phyloP scores from a whole-genome alignment of 2,888 invertebrate species.

The Ametastegia equiseti region DNA sequence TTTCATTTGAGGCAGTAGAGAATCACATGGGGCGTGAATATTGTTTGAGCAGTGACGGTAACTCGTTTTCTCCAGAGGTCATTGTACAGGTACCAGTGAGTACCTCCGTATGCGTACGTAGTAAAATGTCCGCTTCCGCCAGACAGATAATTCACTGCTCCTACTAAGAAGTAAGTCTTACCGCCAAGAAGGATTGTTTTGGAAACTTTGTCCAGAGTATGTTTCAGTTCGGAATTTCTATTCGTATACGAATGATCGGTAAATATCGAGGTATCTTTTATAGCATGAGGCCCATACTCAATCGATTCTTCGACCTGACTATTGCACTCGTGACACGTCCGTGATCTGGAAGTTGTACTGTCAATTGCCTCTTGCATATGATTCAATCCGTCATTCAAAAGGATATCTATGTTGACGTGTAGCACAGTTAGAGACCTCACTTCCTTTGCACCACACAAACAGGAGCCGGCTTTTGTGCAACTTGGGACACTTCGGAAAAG shows the following conservation, averaged over 20 bases:
- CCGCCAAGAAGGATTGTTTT: neutral
- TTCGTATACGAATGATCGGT: neutral
- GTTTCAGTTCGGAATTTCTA: neutral
- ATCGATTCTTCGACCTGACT: neutral
- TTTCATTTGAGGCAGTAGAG: no score
- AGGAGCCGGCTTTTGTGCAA: neutral
- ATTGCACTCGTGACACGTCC: neutral
- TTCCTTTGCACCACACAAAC: neutral
- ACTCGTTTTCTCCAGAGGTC: neutral
- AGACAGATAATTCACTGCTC: neutral
- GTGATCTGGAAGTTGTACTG: neutral
- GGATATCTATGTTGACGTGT: neutral
- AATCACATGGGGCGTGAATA: neutral
- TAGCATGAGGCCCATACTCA: neutral
- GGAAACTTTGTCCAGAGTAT: neutral
- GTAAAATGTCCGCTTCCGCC: neutral
- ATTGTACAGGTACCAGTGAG: neutral
- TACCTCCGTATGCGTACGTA: neutral
- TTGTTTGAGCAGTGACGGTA: neutral
- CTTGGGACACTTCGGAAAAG: neutral
- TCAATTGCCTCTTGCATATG: conserved; percentile 1
- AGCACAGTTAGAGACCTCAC: neutral
- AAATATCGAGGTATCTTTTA: neutral
- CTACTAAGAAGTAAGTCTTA: neutral
- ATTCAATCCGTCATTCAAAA: neutral